These are phyloP conservation scores for Porphyrio hochstetteri DNA, from an alignment of 2,113 vertebrate species.

Conservation along the genomic window DNA sequence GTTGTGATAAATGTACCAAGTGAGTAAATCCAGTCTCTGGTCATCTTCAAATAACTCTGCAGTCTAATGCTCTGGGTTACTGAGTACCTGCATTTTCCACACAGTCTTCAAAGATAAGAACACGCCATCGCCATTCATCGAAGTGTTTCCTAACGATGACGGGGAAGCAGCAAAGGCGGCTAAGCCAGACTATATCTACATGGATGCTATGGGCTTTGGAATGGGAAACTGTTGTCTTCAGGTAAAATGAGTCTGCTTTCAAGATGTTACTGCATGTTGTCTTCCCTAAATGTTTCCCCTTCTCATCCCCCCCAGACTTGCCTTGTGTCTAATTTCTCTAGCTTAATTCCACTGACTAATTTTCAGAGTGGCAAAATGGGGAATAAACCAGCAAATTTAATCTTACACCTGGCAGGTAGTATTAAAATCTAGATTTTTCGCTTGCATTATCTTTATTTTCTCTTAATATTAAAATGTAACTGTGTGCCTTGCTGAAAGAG, in stretches of 20 bases:
- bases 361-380: not conserved
- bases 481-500: not conserved
- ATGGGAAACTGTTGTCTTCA: constrained; percentile 99
- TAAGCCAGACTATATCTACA: constrained; percentile 92
- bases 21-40: constrained; percentile 68
- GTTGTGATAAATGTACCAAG: constrained; percentile 97
- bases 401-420: not conserved
- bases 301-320: not conserved
- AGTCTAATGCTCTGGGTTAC: not conserved
- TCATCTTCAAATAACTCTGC: not conserved
- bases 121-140: constrained; percentile 88
- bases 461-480: not conserved
- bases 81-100: constrained; percentile 1
- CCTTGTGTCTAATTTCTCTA: not conserved
- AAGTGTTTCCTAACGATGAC: constrained; percentile 88
- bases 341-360: not conserved
- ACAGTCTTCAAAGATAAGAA: constrained; percentile 94
- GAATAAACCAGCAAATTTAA: not conserved
- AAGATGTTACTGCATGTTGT: not conserved
- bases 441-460: not conserved
- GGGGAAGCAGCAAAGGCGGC: constrained; percentile 84
- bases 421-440: not conserved
- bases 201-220: constrained; percentile 98
- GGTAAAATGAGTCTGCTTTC: constrained; percentile 71
- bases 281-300: not conserved